Evolutionary conservation across 2,113 vertebrate species (phyloP).

Genomic region (Tursiops truncatus): DNA sequence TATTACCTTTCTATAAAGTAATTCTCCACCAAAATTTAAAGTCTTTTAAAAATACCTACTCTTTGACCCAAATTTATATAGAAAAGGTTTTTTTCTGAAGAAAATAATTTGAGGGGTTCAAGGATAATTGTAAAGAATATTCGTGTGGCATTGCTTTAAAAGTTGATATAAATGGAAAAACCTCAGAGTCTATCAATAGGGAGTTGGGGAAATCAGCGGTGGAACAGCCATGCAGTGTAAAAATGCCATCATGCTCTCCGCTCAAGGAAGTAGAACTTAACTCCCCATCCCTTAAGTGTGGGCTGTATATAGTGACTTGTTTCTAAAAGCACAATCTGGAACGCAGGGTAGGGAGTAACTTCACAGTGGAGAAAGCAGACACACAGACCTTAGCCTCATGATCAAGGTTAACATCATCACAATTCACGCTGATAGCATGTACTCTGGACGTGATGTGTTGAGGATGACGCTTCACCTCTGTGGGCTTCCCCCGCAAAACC

Average conservation of each 20-base stretch:
- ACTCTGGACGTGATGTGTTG: not conserved
- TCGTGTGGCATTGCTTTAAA: not conserved
- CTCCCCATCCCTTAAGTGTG: not conserved
- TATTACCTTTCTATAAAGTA: not conserved
- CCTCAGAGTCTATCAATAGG: not conserved
- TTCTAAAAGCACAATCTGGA: not conserved
- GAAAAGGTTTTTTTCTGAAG: not conserved
- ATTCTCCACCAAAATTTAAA: slow-evolving; percentile 23
- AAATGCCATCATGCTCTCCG: not conserved
- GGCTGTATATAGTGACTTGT: not conserved
- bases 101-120: not conserved
- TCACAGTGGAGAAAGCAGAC: not conserved
- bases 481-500: not conserved
- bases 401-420: not conserved
- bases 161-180: not conserved
- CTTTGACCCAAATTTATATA: not conserved
- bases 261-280: not conserved
- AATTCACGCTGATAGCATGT: not conserved
- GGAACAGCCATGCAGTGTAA: not conserved
- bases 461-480: not conserved
- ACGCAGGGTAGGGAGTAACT: not conserved
- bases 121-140: not conserved
- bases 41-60: not conserved
- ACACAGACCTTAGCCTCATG: not conserved
- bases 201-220: not conserved